phyloP scores from a whole-genome alignment of 1,140 invertebrate species.

The Nautilus pompilius region DNA sequence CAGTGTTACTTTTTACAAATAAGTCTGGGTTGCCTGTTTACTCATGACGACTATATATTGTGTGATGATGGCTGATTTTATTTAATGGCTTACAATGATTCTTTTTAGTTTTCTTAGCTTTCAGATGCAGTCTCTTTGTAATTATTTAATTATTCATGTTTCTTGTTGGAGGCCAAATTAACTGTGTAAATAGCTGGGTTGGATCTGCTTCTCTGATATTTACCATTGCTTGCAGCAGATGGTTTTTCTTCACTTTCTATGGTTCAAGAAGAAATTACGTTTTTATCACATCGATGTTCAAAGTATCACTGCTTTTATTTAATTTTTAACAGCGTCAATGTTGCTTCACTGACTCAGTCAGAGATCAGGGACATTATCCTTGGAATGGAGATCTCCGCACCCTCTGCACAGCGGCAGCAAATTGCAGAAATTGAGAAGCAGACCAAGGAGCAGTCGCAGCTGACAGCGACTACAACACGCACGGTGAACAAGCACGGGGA shows the following conservation, averaged over 20 bases:
- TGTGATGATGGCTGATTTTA: background rate
- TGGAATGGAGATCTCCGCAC: slow-evolving; percentile 99
- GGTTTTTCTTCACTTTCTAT: no score
- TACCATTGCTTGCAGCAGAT: no score
- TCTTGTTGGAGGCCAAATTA: no score
- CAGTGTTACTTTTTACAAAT: no score
- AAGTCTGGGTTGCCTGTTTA: no score
- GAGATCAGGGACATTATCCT: slow-evolving; percentile 99
- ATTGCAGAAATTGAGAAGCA: slow-evolving; percentile 99
- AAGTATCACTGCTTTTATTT: background rate
- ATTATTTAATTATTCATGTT: no score
- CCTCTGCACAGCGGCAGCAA: slow-evolving; percentile 96
- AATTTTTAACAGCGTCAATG: slow-evolving; percentile 75
- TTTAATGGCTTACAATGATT: background rate
- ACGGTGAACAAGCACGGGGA: slow-evolving; percentile 99
- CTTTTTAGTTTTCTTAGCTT: no score
- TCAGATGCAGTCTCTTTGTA: no score
- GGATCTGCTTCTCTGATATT: no score
- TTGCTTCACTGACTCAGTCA: slow-evolving; percentile 96
- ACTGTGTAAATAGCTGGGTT: no score
- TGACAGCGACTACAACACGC: slow-evolving; percentile 95
- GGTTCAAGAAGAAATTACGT: no score
- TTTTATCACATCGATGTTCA: background rate
- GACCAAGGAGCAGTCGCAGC: slow-evolving; percentile 97
- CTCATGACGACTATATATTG: no score